Conservation (phyloP, 1,140 invertebrate species). For the Chironomus striatipennis region DNA sequence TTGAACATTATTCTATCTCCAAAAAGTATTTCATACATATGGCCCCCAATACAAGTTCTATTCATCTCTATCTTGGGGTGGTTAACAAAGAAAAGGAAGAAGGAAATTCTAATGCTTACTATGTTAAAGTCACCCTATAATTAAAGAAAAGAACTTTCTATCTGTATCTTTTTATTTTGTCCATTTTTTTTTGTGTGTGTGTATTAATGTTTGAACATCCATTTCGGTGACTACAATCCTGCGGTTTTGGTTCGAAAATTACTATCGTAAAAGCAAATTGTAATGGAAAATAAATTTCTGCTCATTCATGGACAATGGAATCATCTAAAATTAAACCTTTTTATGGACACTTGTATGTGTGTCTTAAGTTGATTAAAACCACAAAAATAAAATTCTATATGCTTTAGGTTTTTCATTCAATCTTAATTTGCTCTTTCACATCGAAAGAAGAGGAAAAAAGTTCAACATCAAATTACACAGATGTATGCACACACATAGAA, state of each 20-base stretch:
- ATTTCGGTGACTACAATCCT: neutral
- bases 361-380: constrained; percentile 7
- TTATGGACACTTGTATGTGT: neutral
- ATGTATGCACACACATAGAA: neutral
- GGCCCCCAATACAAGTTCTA: neutral
- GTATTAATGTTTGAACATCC: neutral
- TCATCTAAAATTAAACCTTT: neutral
- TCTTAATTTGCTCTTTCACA: constrained; percentile 9
- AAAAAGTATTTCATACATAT: neutral
- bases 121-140: neutral
- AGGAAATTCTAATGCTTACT: neutral
- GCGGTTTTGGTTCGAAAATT: neutral
- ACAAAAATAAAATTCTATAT: neutral
- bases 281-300: neutral
- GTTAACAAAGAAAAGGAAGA: neutral
- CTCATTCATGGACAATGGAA: neutral
- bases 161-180: neutral
- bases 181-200: too few relatives aligned
- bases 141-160: neutral
- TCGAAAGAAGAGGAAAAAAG: neutral
- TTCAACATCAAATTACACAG: neutral
- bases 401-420: neutral
- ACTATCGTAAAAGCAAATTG: constrained; percentile 4
- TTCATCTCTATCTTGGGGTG: neutral
- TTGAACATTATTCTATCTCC: neutral